These are phyloP conservation scores for Champsocephalus esox DNA, from an alignment of 2,797 vertebrate genomes.

Conservation along the genomic window DNA sequence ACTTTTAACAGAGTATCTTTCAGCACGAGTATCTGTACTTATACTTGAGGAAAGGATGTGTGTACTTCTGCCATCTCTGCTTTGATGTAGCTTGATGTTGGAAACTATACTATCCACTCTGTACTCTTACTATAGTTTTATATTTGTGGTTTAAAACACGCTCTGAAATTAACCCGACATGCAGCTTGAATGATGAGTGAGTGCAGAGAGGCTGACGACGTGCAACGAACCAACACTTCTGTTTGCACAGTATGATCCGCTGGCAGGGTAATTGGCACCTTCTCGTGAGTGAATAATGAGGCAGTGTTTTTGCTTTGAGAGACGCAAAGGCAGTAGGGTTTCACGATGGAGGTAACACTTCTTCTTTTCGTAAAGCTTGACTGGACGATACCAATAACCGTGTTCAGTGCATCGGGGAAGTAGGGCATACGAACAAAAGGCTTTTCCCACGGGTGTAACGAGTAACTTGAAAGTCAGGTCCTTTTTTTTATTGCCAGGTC, in stretches of 20 bases:
- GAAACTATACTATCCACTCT: neutral
- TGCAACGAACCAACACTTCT: neutral
- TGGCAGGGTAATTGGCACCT: constrained; percentile 39
- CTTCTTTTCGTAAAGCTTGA: neutral
- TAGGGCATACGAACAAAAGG: constrained; percentile 27
- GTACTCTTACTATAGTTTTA: neutral
- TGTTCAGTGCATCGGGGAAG: constrained; percentile 34
- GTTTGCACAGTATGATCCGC: constrained; percentile 18
- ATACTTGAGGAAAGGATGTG: too few species aligned
- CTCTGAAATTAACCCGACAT: neutral
- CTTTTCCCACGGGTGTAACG: constrained; percentile 74
- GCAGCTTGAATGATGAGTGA: neutral
- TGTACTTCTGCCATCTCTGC: too few species aligned
- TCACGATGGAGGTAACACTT: neutral
- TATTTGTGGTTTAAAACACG: neutral
- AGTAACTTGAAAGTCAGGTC: constrained; percentile 69
- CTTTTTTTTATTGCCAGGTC: constrained; percentile 46
- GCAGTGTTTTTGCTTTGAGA: constrained; percentile 32
- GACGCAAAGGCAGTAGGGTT: neutral
- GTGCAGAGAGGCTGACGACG: constrained; percentile 7
- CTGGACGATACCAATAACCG: neutral
- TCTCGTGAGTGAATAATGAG: constrained; percentile 30
- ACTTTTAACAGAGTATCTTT: too few species aligned
- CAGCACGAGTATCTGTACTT: too few species aligned
- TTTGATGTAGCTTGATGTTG: neutral